Conservation (phyloP, 92 coral and sea anemone genomes). For the Ricordea florida region DNA sequence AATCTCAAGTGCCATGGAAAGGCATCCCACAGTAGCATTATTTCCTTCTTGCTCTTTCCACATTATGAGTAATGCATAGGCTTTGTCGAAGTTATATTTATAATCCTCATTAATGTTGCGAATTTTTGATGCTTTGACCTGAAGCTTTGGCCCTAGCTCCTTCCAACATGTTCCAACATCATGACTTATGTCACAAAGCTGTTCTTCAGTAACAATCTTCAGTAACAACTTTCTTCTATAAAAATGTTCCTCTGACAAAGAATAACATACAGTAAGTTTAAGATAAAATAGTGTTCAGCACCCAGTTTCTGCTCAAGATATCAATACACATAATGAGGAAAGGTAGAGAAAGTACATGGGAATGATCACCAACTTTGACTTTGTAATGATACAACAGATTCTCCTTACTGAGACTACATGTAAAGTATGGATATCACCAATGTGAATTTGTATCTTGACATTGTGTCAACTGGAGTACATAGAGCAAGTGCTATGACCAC, state of each 20-base stretch:
- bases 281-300: no score
- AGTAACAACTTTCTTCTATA: neutral
- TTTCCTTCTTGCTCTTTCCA: conserved; percentile 70
- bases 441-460: no score
- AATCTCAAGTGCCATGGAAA: conserved; percentile 55
- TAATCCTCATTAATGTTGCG: conserved; percentile 74
- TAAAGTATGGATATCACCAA: no score
- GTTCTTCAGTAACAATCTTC: conserved; percentile 48
- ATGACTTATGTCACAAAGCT: conserved; percentile 68
- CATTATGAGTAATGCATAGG: conserved; percentile 54
- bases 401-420: no score
- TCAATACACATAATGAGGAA: neutral
- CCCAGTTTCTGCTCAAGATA: no score
- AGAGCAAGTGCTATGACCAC: no score
- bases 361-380: no score
- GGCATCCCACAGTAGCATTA: conserved; percentile 58
- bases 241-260: neutral
- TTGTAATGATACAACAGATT: no score
- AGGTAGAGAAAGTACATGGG: no score
- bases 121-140: conserved; percentile 51
- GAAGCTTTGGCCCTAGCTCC: conserved; percentile 68
- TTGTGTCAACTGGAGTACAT: no score
- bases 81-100: conserved; percentile 63
- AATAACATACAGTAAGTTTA: no score
- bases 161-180: conserved; percentile 84